Evolutionary conservation across 2,113 vertebrate genomes (phyloP), one percentile per base, ranked within the genome.

Genomic region (Halcyon senegalensis): DNA sequence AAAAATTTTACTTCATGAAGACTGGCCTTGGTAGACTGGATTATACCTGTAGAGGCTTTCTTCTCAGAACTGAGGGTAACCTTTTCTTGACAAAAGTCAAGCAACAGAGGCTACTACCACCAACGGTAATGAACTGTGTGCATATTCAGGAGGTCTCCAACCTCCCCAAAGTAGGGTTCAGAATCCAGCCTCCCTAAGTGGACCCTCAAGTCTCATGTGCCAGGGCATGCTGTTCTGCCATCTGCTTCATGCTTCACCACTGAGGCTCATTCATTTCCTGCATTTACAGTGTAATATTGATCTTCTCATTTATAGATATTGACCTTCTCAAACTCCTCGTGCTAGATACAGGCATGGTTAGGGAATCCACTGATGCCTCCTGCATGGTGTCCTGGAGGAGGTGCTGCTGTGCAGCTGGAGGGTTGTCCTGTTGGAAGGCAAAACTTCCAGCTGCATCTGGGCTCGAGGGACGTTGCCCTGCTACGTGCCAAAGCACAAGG

Each of bases 121-220:
- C 33, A 67, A 11, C 0, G 0, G 23, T 43, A 72, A 11, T 39
- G 23, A 13, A 18, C 31, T 44, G 20, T 30, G 20, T n/a, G 24
- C 11, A 31, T 72, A 46, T 67, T 85, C 64, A 50, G 46, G 12
- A 85, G 5, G 11, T 75, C 17, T 85, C 31, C 44, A 60, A 55
- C 55, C 19, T 6, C 24, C 17, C 2, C 1, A 46, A 41, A 56
- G 10, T 4, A 55, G 10, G 13, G 25, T 66, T 87, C n/a, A 37
- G 44, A 72, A 50, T 77, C 31, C 0, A 3, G 16, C 4, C 21
- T 62, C 31, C 33, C 13, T 55, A 51, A 86, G 18, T n/a, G 16
- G 27, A 43, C 64, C 50, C n/a, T 43, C 24, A 30, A 46, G 39
- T 50, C 27, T 87, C 33, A 9, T 58, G 48, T 63, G 8, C 48